phyloP scores from a whole-genome alignment of 2,113 vertebrate genomes.

The Sminthopsis crassicaudata region DNA sequence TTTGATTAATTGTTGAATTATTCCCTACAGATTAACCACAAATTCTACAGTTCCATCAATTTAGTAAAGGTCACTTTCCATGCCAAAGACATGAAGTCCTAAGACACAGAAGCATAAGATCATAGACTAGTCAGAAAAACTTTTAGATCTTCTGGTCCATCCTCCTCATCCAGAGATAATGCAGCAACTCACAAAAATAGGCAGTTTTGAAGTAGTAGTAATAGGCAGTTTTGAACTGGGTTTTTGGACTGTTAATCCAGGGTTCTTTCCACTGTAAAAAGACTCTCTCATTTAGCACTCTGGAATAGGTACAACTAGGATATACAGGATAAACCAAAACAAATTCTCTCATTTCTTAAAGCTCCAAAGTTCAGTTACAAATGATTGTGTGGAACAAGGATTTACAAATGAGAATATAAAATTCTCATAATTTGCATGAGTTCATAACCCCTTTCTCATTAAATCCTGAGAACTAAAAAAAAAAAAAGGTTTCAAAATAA shows the following conservation, averaged over 20 bases:
- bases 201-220: background rate
- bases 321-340: conserved; percentile 10
- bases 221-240: background rate
- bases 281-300: background rate
- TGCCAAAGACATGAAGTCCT: background rate
- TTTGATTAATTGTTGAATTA: background rate
- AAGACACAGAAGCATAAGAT: background rate
- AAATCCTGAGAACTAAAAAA: background rate
- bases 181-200: background rate
- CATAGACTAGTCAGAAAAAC: background rate
- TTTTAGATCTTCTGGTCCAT: background rate
- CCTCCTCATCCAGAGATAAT: background rate
- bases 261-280: background rate
- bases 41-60: background rate
- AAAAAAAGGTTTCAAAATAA: background rate
- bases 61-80: background rate
- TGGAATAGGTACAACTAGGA: background rate
- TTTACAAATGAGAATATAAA: conserved; percentile 59
- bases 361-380: background rate
- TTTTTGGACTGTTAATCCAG: background rate
- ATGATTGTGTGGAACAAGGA: background rate
- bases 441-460: conserved; percentile 40
- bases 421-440: conserved; percentile 41
- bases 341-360: conserved; percentile 1
- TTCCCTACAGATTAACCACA: background rate